Evolutionary conservation across 2,888 invertebrate genomes (phyloP), one percentile per base, ranked within the genome.

Genomic region (Pyrochroa serraticornis): DNA sequence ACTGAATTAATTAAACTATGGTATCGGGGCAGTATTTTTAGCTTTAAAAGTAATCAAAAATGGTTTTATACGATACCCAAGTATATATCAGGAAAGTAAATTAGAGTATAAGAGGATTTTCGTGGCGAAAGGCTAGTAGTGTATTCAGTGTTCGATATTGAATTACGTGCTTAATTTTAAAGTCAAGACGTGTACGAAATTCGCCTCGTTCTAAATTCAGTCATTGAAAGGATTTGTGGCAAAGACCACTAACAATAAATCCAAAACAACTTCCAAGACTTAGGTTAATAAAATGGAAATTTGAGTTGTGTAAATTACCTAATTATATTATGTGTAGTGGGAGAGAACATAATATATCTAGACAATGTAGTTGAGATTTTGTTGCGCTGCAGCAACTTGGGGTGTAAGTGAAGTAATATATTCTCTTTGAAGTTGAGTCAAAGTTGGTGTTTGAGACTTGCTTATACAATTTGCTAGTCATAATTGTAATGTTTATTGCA

Each of bases 91-190:
- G 22, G 22, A 22, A 12, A n/a, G 13, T n/a, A 38, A 38, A 22
- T 36, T 46, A 22, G 35, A 14, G 9, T 8, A 14, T 14, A 35
- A 35, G 35, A 44, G 36, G 46, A 41, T 46, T 53, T 46, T 31
- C 46, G 30, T 22, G 22, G 22, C 22, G 22, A 22, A 22, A 5
- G 22, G 22, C 22, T 22, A 22, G 22, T 2, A 3, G 41, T 51
- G 36, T 54, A 48, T 48, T 48, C 54, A 54, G 42, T 57, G 44
- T 57, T 56, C 51, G 50, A 57, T 51, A 57, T 49, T 50, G 51
- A 57, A 57, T 51, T 57, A 57, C 57, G 50, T 57, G 57, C 44
- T 50, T 50, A 57, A 57, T 57, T 56, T 51, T 44, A 49, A 57
- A 57, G 51, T 41, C 57, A 57, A 57, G 50, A 51, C 51, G 45